These are phyloP conservation scores for Pardosa pseudoannulata DNA, from an alignment of 2,888 invertebrate species.

Conservation along the genomic window DNA sequence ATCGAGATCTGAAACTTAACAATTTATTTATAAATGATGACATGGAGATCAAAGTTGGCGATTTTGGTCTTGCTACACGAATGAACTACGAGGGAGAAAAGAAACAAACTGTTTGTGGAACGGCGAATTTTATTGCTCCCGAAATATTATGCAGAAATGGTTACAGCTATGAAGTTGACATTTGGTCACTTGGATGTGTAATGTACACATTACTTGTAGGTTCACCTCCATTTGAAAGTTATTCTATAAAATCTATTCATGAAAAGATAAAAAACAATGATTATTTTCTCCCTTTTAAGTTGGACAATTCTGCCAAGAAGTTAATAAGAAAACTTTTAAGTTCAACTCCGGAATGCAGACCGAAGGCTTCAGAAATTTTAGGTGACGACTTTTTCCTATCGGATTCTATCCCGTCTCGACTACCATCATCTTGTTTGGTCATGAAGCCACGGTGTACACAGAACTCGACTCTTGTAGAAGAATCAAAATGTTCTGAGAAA, in stretches of 20 bases:
- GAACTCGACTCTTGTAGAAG: slow-evolving; percentile 50
- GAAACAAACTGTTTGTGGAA: slow-evolving; percentile 96
- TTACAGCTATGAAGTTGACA: slow-evolving; percentile 98
- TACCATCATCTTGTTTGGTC: slow-evolving; percentile 95
- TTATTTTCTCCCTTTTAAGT: slow-evolving; percentile 83
- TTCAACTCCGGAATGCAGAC: slow-evolving; percentile 79
- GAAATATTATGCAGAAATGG: slow-evolving; percentile 98
- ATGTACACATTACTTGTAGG: slow-evolving; percentile 97
- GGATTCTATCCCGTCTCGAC: slow-evolving; percentile 83
- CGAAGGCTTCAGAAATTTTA: slow-evolving; percentile 78
- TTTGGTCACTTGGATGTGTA: slow-evolving; percentile 99
- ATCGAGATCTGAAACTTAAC: slow-evolving; percentile 97
- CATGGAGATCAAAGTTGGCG: slow-evolving; percentile 90
- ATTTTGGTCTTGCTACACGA: slow-evolving; percentile 97
- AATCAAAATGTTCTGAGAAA: slow-evolving; percentile 13
- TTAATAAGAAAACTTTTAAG: slow-evolving; percentile 79
- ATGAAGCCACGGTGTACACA: slow-evolving; percentile 89
- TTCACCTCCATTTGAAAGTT: slow-evolving; percentile 98
- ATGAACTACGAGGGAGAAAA: slow-evolving; percentile 92
- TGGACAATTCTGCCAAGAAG: slow-evolving; percentile 75
- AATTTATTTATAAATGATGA: slow-evolving; percentile 95
- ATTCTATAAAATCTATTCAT: slow-evolving; percentile 95
- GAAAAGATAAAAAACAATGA: slow-evolving; percentile 95
- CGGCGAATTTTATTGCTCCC: slow-evolving; percentile 99
- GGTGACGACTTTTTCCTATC: slow-evolving; percentile 74